Evolutionary conservation across 2,113 vertebrate genomes (phyloP).

Genomic region (Sardina pilchardus): DNA sequence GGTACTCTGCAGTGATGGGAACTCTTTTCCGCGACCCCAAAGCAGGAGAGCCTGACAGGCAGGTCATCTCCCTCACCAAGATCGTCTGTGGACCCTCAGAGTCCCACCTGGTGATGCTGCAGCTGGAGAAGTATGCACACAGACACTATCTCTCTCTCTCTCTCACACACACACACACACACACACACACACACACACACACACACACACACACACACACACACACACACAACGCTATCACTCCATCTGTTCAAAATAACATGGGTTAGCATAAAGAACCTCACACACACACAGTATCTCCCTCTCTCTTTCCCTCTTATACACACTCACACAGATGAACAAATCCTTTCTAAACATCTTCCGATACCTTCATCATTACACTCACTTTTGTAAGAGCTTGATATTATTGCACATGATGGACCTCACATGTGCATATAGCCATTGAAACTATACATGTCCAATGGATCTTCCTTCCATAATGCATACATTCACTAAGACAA

Average conservation of each 20-base stretch:
- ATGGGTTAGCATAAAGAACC: too few relatives aligned
- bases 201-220: constrained; percentile 9
- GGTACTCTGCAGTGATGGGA: constrained; percentile 87
- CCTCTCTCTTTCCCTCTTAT: background rate
- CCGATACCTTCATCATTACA: background rate
- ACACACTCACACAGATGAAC: constrained; percentile 14
- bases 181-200: constrained; percentile 9
- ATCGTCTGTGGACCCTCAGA: constrained; percentile 87
- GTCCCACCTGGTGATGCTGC: constrained; percentile 91
- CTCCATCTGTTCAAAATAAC: too few relatives aligned
- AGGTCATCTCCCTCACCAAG: constrained; percentile 78
- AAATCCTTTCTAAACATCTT: background rate
- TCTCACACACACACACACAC: constrained; percentile 16
- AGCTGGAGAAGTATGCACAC: constrained; percentile 78
- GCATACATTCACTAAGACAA: too few relatives aligned
- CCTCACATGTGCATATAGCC: background rate
- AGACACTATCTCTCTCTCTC: constrained; percentile 3
- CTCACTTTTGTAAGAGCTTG: background rate
- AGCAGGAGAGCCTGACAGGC: constrained; percentile 76
- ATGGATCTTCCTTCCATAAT: background rate
- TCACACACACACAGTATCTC: constrained; percentile 21
- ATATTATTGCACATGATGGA: background rate
- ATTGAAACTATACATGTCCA: background rate
- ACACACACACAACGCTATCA: too few relatives aligned
- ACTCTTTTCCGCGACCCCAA: constrained; percentile 81